Base-by-base conservation (phyloP, 1,140 invertebrate species). In the Caerostris extrusa region DNA sequence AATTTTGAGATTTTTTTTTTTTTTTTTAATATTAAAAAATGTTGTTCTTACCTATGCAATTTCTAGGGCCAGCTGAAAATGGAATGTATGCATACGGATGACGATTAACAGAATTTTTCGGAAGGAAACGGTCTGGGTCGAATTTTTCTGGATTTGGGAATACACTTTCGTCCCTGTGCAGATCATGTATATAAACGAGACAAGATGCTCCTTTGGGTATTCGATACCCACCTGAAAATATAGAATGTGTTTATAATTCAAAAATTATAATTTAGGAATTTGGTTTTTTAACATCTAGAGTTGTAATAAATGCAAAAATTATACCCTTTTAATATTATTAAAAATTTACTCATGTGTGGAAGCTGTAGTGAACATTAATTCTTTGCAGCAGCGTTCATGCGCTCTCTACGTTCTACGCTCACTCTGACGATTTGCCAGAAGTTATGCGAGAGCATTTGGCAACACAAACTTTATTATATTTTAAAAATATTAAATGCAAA, bases 41-140 rank as follows among this genome's bases (percentile, higher is more conserved):
- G 34, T 7, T 0, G 4, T 34, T 50, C 12, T 88, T 88, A 96
- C 96, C 96, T n/a, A 96, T 96, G 93, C 95, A 96, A 91, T 96
- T 96, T 50, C 95, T 91, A 5, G 95, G 95, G 53, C 95, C 95
- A 34, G 96, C 96, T 55, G 95, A 96, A 92, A 96, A 96, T 7
- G 96, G 96, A 83, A 96, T 95, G 92, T 95, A 96, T 0, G 95
- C 95, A 89, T 95, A 96, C 3, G 96, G 96, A 94, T 96, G 95
- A 60, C 96, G 95, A 50, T 95, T 93, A 14, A 94, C 57, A 6
- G 94, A 86, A 77, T 96, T 96, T 91, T 97, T 96, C 12, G 97
- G 96, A 50, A 97, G 95, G 96, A 98, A 98, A 95, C 97, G 96
- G 87, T 98, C 97, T 0, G 98, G 98, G 95, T 98, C 97, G 95